phyloP scores from a whole-genome alignment of 2,888 invertebrate species.

The Spisula solida region DNA sequence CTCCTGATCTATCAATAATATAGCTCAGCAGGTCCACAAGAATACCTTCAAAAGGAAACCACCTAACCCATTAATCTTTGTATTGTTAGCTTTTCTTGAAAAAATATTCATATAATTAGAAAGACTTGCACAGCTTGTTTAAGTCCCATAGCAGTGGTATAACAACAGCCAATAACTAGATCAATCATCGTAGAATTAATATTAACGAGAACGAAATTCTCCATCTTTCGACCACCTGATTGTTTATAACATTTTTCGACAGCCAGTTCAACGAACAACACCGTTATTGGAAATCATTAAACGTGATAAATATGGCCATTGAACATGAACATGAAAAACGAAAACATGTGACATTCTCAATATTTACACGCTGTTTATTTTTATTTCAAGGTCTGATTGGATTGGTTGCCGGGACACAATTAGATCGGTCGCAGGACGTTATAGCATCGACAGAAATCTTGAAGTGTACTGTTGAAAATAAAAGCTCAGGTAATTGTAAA shows the following conservation, averaged over 20 bases:
- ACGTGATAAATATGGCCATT: slow-evolving; percentile 3
- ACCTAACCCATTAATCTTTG: neutral
- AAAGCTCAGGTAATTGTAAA: neutral
- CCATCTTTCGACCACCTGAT: neutral
- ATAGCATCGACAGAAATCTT: slow-evolving; percentile 16
- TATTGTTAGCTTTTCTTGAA: neutral
- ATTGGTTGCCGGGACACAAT: neutral
- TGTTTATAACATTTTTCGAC: neutral
- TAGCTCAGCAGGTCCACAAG: neutral
- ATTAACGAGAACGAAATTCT: neutral
- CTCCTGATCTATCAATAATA: neutral
- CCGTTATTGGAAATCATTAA: slow-evolving; percentile 15
- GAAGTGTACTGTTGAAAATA: neutral
- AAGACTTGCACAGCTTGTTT: neutral
- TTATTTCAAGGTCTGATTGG: neutral
- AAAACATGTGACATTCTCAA: neutral
- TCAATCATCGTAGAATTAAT: neutral
- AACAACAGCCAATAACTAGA: neutral
- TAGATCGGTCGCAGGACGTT: no score
- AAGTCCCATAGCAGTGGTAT: neutral
- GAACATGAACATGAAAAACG: slow-evolving; percentile 9
- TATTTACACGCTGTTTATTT: neutral
- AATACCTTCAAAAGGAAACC: neutral
- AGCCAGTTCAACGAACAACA: neutral
- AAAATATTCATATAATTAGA: slow-evolving; percentile 7